These are phyloP conservation scores for Aphelinus atriplicis DNA, from an alignment of 1,140 invertebrate species.

Conservation along the genomic window DNA sequence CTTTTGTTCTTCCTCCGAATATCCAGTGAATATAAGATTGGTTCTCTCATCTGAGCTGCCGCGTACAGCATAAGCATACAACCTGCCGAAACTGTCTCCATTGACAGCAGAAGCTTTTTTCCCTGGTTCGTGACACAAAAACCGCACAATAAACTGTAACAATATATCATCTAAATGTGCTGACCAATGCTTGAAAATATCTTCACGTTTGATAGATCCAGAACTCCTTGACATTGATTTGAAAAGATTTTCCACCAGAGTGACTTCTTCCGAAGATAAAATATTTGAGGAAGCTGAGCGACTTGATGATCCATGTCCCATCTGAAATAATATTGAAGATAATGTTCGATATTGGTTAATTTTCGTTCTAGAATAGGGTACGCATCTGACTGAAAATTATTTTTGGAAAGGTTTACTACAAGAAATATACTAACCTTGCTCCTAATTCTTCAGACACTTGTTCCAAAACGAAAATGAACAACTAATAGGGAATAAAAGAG, in stretches of 20 bases:
- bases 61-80: conserved; percentile 61
- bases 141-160: conserved; percentile 60
- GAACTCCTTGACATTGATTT: conserved; percentile 65
- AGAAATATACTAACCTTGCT: conserved; percentile 22
- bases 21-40: conserved; percentile 56
- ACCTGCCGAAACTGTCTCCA: conserved; percentile 60
- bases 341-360: too few species aligned
- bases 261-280: conserved; percentile 59
- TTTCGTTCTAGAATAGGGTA: background rate
- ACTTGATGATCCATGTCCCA: conserved; percentile 64
- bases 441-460: conserved; percentile 26
- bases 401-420: background rate
- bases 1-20: conserved; percentile 60
- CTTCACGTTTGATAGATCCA: conserved; percentile 64
- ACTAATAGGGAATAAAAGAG: background rate
- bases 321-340: conserved; percentile 49
- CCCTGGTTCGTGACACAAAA: conserved; percentile 62
- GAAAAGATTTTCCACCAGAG: conserved; percentile 63
- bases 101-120: conserved; percentile 61
- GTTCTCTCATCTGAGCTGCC: conserved; percentile 60
- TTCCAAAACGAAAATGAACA: background rate
- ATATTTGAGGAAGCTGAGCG: conserved; percentile 60
- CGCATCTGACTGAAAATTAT: background rate
- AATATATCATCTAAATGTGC: conserved; percentile 59
- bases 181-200: conserved; percentile 65